These are phyloP conservation scores for Dinocampus coccinellae DNA, from an alignment of 2,888 invertebrate genomes.

Conservation along the genomic window DNA sequence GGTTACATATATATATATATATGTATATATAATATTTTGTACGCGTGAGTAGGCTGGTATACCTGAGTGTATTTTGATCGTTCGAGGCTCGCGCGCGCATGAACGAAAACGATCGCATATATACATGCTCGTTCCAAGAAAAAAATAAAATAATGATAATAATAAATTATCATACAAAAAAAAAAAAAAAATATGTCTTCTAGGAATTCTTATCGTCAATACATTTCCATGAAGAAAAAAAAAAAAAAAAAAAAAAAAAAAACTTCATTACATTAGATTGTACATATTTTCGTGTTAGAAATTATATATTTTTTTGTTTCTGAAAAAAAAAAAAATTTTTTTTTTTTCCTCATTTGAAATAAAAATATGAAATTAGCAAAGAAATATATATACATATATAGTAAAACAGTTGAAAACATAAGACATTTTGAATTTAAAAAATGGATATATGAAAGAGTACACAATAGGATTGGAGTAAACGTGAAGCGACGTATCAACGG, in stretches of 20 bases:
- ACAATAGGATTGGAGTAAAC: slow-evolving; percentile 7
- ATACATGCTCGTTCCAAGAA: not conserved
- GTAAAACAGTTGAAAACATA: not conserved
- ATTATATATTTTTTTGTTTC: too few relatives aligned
- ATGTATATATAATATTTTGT: not conserved
- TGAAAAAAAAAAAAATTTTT: too few relatives aligned
- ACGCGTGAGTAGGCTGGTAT: slow-evolving; percentile 9
- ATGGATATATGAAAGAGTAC: not conserved
- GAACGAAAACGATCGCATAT: slow-evolving; percentile 12
- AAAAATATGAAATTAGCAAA: too few relatives aligned
- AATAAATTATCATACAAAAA: too few relatives aligned
- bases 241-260: not conserved
- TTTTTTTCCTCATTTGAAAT: too few relatives aligned
- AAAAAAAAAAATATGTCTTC: not conserved
- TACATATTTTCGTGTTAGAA: not conserved
- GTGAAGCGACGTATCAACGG: slow-evolving; percentile 16
- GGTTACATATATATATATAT: not conserved
- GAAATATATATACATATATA: not conserved
- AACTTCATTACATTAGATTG: not conserved
- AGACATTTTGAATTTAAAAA: not conserved
- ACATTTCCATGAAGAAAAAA: not conserved
- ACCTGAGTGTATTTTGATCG: slow-evolving; percentile 27
- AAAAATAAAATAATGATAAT: not conserved
- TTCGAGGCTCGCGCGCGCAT: slow-evolving; percentile 13
- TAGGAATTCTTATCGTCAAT: not conserved